phyloP scores from a whole-genome alignment of 2,797 vertebrate genomes.

The Acanthurus tractus region DNA sequence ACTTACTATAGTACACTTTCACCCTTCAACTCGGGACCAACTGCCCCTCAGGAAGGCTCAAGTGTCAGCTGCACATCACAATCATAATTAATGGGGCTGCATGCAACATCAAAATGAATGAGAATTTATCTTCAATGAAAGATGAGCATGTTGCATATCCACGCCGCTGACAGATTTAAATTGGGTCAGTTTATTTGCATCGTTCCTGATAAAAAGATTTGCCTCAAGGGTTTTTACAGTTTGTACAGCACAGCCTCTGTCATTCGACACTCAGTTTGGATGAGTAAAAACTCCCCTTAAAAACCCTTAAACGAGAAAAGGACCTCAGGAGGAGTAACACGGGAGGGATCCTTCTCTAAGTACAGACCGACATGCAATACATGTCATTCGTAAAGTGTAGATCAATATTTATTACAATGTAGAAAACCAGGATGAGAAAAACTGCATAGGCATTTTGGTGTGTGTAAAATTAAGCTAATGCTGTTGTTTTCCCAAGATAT shows the following conservation, averaged over 20 bases:
- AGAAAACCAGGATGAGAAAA: no score
- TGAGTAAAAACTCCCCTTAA: neutral
- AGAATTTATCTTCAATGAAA: conserved; percentile 4
- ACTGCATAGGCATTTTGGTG: no score
- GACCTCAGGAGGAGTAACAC: neutral
- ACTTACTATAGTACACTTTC: conserved; percentile 47
- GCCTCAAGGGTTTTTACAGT: neutral
- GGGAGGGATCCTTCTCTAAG: neutral
- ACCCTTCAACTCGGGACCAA: conserved; percentile 62
- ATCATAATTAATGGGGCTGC: conserved; percentile 6
- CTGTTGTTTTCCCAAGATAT: neutral
- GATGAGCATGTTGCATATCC: neutral
- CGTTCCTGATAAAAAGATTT: neutral
- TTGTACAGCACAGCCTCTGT: neutral
- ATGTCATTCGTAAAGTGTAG: no score
- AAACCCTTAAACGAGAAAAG: neutral
- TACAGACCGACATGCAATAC: neutral
- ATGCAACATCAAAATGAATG: conserved; percentile 2
- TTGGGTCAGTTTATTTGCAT: neutral
- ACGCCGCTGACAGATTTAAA: neutral
- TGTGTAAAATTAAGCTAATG: neutral
- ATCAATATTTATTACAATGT: no score
- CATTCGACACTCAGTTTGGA: neutral
- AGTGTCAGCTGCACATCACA: conserved; percentile 11
- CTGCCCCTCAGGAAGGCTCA: conserved; percentile 15